phyloP scores from a whole-genome alignment of 2,797 vertebrate genomes.

The Dromococcyx pavoninus region DNA sequence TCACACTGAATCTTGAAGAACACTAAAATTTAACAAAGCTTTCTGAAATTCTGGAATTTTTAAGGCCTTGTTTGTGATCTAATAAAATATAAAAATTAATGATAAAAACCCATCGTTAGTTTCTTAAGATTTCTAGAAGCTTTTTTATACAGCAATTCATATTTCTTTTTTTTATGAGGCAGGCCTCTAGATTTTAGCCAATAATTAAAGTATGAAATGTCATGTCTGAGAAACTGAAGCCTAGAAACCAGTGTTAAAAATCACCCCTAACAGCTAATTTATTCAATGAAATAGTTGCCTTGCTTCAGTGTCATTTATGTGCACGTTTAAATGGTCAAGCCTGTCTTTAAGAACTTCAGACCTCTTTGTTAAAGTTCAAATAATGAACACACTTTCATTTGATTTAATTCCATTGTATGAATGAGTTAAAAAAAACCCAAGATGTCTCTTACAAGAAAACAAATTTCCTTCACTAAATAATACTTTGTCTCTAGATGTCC shows the following conservation, averaged over 20 bases:
- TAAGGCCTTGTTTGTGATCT: not conserved
- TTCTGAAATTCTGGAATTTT: not conserved
- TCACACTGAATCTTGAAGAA: not conserved
- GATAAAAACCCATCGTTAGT: not conserved
- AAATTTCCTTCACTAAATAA: not conserved
- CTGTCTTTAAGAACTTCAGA: not conserved
- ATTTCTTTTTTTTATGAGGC: not conserved
- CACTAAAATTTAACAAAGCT: not conserved
- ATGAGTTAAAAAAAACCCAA: not conserved
- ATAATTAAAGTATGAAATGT: not conserved
- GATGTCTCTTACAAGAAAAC: not conserved
- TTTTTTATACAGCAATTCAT: not conserved
- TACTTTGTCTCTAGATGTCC: not conserved
- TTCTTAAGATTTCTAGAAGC: not conserved
- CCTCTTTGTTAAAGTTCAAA: not conserved
- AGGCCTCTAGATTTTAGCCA: not conserved
- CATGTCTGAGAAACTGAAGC: not conserved
- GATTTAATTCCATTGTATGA: not conserved
- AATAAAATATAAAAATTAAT: not conserved
- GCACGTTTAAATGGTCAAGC: not conserved
- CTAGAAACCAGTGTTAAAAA: not conserved
- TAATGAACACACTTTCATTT: not conserved
- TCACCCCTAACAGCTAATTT: not conserved
- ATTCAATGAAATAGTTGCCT: not conserved
- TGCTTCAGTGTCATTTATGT: not conserved